Percentiles rank a stretch among this genome's conserved stretches.
These are phyloP conservation scores for Callinectes sapidus DNA, from an alignment of 2,888 invertebrate species.

Conservation along the genomic window DNA sequence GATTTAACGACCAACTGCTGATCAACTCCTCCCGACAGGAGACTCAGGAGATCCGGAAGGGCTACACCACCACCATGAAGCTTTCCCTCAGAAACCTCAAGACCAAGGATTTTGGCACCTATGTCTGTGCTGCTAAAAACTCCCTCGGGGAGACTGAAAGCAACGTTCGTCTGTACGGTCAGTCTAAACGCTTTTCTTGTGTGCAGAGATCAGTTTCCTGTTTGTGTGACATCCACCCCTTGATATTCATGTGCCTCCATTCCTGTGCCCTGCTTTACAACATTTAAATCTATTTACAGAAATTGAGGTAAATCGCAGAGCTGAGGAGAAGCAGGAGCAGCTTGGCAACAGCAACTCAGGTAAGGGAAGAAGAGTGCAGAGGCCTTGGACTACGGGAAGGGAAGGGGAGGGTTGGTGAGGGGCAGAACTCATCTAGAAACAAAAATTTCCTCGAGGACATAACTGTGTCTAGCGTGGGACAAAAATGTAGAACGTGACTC, in stretches of 20 bases:
- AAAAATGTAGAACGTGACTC: background rate
- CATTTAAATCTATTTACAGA: background rate
- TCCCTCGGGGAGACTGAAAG: conserved; percentile 92
- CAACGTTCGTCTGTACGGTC: conserved; percentile 90
- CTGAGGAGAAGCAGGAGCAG: conserved; percentile 44
- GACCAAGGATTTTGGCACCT: conserved; percentile 85
- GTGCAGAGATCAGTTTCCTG: background rate
- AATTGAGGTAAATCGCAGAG: conserved; percentile 40
- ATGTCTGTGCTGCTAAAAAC: conserved; percentile 90
- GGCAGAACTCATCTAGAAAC: background rate
- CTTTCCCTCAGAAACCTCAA: conserved; percentile 86
- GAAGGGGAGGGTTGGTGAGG: background rate
- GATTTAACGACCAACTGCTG: conserved; percentile 91
- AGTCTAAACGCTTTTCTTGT: conserved; percentile 75
- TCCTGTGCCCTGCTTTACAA: background rate
- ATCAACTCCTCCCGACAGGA: conserved; percentile 91
- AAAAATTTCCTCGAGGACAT: background rate
- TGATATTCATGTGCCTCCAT: background rate
- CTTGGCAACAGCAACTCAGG: conserved; percentile 42
- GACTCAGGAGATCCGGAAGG: conserved; percentile 87
- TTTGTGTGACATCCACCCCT: background rate
- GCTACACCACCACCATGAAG: conserved; percentile 88
- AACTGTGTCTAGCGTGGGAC: background rate
- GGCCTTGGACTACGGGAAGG: background rate
- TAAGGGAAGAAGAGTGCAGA: background rate